Percentiles rank a stretch among this genome's conserved stretches.
Conservation (phyloP, 1,140 invertebrate species). For the Campoletis sonorensis region DNA sequence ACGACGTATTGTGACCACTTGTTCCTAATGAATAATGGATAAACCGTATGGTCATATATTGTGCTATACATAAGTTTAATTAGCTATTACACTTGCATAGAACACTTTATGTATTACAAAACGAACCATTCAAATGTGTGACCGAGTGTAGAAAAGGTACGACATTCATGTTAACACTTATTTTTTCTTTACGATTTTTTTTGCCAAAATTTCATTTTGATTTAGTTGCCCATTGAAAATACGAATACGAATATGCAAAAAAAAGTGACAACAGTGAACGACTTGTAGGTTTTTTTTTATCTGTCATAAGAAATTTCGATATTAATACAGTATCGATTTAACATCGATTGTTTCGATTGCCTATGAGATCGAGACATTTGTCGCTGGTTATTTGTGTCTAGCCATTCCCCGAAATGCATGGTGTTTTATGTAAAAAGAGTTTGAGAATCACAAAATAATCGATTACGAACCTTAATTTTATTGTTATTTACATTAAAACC, state of each 20-base stretch:
- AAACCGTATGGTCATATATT: slow-evolving; percentile 34
- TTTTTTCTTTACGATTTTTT: neutral
- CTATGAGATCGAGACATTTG: neutral
- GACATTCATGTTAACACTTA: slow-evolving; percentile 10
- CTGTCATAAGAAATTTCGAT: neutral
- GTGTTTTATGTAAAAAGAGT: no score
- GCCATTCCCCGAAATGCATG: no score
- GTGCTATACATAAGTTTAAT: neutral
- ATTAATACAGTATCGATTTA: slow-evolving; percentile 13
- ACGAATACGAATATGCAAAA: neutral
- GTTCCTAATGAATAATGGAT: slow-evolving; percentile 45
- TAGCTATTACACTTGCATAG: neutral
- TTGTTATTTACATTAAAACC: no score
- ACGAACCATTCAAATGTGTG: slow-evolving; percentile 13
- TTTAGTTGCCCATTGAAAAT: neutral
- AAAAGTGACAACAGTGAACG: neutral
- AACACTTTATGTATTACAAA: neutral
- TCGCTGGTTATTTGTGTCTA: no score
- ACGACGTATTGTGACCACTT: slow-evolving; percentile 17
- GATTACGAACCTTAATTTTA: no score
- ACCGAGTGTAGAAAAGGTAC: neutral
- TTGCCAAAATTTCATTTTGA: neutral
- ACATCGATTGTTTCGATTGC: neutral
- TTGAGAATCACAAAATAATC: no score
- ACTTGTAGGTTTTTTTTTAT: neutral